phyloP scores from a whole-genome alignment of 30 jellyfish, hydroid and myxozoan species.

The Pseudorhiza aurosa region DNA sequence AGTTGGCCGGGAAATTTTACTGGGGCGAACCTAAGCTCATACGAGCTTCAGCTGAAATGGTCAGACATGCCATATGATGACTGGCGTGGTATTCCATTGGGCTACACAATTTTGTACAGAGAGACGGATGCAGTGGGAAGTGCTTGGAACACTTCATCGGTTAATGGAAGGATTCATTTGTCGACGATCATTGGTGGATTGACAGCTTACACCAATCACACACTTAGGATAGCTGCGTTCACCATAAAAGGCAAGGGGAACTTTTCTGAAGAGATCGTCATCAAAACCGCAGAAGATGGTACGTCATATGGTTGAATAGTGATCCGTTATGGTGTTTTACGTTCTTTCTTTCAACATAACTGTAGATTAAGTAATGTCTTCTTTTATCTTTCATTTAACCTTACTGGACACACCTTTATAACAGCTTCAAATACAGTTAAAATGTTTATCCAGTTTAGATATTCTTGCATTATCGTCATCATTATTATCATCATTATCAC shows the following conservation, averaged over 20 bases:
- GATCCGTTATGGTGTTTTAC: not conserved
- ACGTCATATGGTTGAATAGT: not conserved
- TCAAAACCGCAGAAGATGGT: conserved; percentile 54
- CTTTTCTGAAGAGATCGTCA: conserved; percentile 10
- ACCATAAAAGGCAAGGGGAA: conserved; percentile 46
- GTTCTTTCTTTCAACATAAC: not conserved
- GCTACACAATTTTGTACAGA: conserved; percentile 39
- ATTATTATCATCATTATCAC: no score
- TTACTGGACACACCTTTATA: no score
- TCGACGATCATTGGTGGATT: conserved; percentile 6
- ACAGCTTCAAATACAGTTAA: no score
- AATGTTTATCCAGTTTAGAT: no score
- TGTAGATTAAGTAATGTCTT: no score
- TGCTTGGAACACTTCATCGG: conserved; percentile 36
- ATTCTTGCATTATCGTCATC: no score
- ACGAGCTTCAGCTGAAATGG: conserved; percentile 44
- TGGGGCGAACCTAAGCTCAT: conserved; percentile 42
- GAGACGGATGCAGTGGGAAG: conserved; percentile 8
- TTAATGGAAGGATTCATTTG: not conserved
- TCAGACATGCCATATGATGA: conserved; percentile 44
- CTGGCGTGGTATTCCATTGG: conserved; percentile 41
- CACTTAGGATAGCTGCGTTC: conserved; percentile 38
- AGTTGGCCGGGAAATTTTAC: conserved; percentile 19
- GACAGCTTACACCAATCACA: conserved; percentile 36
- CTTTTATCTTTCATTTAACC: no score